Base-by-base conservation (phyloP, 1,140 invertebrate species). In the Bombus picipes region DNA sequence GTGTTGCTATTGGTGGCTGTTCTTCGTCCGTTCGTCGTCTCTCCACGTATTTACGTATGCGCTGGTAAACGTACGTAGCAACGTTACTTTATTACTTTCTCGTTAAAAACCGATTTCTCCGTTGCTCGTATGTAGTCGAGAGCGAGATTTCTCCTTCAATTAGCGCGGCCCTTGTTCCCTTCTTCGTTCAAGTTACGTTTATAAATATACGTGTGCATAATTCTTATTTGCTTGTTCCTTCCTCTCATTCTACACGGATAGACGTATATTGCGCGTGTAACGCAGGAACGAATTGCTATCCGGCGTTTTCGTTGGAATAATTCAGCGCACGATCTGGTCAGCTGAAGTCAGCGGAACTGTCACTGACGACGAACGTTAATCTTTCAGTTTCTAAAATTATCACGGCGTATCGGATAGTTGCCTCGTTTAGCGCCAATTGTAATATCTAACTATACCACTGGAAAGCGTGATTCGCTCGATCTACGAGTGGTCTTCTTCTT, bases 401-500 rank as follows among this genome's bases (percentile, higher is more conserved):
- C 62, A 85, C 71, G 85, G 62, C 88, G 83, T 83, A 87, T 90
- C 62, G 88, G 85, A 87, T 72, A 87, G 89, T 72, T 74, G 32
- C 78, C 72, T 62, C 59, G 82, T 81, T 77, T 80, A 87, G 65
- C 84, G 72, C 87, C 89, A 87, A 88, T 88, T 73, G 81, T 92
- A 91, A 57, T 70, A 94, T 89, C 90, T 93, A 92, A 92, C 90
- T 93, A 92, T 34, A 93, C 92, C 92, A 91, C 92, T 91, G 91
- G 87, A 94, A 93, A 92, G 88, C 91, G 28, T 32, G 87, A 85
- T 92, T 91, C 71, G 89, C 91, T 93, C 93, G 92, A 92, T 91
- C 90, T 89, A 91, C 90, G 89, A 93, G 92, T 47, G 43, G 15
- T 5, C 15, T 41, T 41, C 10, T 10, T 10, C 10, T 12, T 41